phyloP scores from a whole-genome alignment of 2,888 invertebrate species.

The Syritta pipiens region DNA sequence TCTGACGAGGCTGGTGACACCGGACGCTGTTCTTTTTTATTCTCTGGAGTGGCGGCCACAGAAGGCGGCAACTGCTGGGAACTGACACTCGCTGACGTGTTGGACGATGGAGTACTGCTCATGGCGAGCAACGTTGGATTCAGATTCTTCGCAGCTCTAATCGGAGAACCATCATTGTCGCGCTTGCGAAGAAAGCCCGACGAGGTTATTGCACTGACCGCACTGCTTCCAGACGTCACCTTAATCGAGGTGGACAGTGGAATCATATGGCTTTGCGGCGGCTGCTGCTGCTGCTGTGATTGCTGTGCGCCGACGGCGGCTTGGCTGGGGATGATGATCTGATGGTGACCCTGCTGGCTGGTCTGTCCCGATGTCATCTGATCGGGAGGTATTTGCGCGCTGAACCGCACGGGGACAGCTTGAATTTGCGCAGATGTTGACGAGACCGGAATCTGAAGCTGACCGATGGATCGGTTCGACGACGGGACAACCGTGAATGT shows the following conservation, averaged over 20 bases:
- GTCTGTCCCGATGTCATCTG: constrained; percentile 38
- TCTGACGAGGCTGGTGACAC: constrained; percentile 79
- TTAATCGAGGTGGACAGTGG: constrained; percentile 74
- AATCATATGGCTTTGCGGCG: constrained; percentile 67
- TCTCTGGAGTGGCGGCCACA: background rate
- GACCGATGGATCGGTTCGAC: constrained; percentile 74
- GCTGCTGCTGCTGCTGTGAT: constrained; percentile 45
- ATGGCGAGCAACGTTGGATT: constrained; percentile 78
- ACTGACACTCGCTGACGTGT: constrained; percentile 23
- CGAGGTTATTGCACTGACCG: constrained; percentile 70
- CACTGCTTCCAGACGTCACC: constrained; percentile 73
- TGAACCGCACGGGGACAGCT: constrained; percentile 74
- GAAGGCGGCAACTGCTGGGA: constrained; percentile 42
- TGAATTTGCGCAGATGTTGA: constrained; percentile 72
- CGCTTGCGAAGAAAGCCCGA: constrained; percentile 90
- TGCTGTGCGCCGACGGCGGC: constrained; percentile 52
- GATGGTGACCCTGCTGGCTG: constrained; percentile 37
- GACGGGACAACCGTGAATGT: constrained; percentile 79
- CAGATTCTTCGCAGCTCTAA: constrained; percentile 84
- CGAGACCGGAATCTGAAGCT: constrained; percentile 75
- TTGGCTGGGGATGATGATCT: constrained; percentile 63
- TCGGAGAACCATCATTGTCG: constrained; percentile 86
- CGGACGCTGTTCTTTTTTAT: constrained; percentile 71
- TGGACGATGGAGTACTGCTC: constrained; percentile 70
- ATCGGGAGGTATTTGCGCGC: constrained; percentile 71